phyloP scores from a whole-genome alignment of 2,888 invertebrate genomes.

The Limulus polyphemus region DNA sequence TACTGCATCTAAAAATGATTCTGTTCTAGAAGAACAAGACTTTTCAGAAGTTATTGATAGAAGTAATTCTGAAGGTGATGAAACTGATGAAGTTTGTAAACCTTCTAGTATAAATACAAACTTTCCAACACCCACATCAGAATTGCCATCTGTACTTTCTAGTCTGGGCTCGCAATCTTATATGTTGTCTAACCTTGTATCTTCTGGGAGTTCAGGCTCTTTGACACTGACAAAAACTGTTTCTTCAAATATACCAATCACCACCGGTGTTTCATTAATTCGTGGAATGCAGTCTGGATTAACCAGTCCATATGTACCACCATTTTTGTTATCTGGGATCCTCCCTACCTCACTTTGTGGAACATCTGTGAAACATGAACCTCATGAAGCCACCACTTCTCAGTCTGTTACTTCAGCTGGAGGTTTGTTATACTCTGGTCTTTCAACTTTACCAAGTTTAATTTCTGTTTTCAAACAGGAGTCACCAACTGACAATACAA shows the following conservation, averaged over 20 bases:
- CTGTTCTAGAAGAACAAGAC: no score
- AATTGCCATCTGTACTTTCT: background rate
- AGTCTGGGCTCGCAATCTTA: background rate
- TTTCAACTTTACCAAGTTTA: no score
- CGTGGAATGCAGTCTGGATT: no score
- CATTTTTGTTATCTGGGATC: background rate
- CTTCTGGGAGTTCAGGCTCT: background rate
- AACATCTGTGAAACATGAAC: slow-evolving; percentile 14
- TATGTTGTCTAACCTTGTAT: background rate
- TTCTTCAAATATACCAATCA: background rate
- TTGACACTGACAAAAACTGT: background rate
- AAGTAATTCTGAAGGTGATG: no score
- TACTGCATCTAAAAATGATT: no score
- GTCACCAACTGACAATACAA: no score
- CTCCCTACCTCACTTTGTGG: background rate
- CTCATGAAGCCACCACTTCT: slow-evolving; percentile 5
- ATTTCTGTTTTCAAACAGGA: no score
- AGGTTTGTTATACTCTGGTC: no score
- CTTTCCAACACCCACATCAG: background rate
- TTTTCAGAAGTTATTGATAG: no score
- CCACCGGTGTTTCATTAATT: background rate
- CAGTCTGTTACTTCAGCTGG: no score
- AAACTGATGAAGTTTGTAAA: no score
- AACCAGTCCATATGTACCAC: background rate
- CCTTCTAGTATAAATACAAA: no score